Evolutionary conservation across 2,888 invertebrate genomes (phyloP), one percentile per base, ranked within the genome.

Genomic region (Xestobium rufovillosum): DNA sequence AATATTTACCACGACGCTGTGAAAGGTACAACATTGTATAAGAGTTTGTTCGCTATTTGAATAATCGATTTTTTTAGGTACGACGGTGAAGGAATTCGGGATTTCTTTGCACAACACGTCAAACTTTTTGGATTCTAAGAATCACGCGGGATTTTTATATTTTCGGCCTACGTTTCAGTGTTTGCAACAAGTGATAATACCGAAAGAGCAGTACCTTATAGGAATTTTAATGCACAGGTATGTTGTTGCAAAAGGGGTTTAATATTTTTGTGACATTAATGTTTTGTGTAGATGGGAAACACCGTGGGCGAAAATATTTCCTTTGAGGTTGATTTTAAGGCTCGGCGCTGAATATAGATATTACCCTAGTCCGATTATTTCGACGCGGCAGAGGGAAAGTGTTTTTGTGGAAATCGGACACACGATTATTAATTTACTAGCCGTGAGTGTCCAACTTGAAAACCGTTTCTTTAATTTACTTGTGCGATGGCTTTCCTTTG

Each of bases 321-420:
- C 80, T 1, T 57, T 81, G 25, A 71, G 89, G 8, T 66, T 90
- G 17, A 72, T 88, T 56, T 64, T 90, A 34, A 72, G 89, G 39
- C 68, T 90, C 17, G 89, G 89, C 2, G 86, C 87, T 2, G 85
- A 88, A 59, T 87, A 81, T 65, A 75, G 86, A 43, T 88, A 86
- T 57, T 90, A 90, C 64, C 89, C 89, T 0, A 83, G 84, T 56
- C 85, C 88, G 1, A 68, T 89, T 43, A 78, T 89, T 32, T 85
- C 86, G 11, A 76, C 83, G 11, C 70, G 86, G 14, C 74, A 79
- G 55, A 69, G 89, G 9, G 81, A 83, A 48, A 80, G 88, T 1
- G 81, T 88, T 3, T 90, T 82, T 60, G 82, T 77, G 16, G 88
- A 89, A 67, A 83, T 89, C 39, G 87, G 88, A 1, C 87, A 88